phyloP scores from a whole-genome alignment of 2,113 vertebrate species.

The human (Homo sapiens) region GRCh38 chr13:57177001-57177500 shows the following conservation, averaged over 20 bases:
- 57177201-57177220: background rate
- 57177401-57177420: too few relatives aligned
- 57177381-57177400: too few relatives aligned
- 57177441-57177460: too few relatives aligned
- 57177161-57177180: conserved; percentile 12
- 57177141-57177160: conserved; percentile 7
- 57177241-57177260: background rate
- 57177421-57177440: too few relatives aligned
- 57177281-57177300: background rate
- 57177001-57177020: too few relatives aligned
- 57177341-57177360: too few relatives aligned
- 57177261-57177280: background rate
- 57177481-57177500: too few relatives aligned
- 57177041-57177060: too few relatives aligned
- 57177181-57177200: background rate
- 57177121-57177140: conserved; percentile 19
- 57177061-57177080: too few relatives aligned
- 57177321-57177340: background rate
- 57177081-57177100: background rate
- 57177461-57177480: too few relatives aligned
- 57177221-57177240: background rate
- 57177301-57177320: background rate
- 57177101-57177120: background rate
- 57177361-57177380: too few relatives aligned
- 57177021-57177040: too few relatives aligned